These are phyloP conservation scores for Peromyscus melanophrys DNA, from an alignment of 2,797 vertebrate species.

Conservation along the genomic window DNA sequence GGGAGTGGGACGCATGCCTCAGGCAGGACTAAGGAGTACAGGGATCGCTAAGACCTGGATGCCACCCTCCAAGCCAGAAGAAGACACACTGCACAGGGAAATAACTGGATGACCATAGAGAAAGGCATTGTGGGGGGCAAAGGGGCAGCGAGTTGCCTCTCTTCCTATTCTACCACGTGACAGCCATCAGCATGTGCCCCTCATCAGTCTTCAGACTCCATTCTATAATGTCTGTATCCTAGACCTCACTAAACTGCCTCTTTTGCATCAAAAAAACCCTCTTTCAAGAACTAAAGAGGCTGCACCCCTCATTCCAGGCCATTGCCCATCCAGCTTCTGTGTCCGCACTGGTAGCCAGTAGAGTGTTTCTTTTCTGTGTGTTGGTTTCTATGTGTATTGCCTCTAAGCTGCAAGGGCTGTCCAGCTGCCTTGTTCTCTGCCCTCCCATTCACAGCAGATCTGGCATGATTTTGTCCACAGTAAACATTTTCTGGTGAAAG, in stretches of 20 bases:
- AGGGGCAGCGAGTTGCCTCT: not conserved
- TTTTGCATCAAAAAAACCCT: not conserved
- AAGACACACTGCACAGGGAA: not conserved
- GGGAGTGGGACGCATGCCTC: not conserved
- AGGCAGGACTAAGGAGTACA: accelerated
- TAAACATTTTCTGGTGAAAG: not conserved
- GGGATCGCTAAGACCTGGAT: no score
- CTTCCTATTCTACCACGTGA: accelerated
- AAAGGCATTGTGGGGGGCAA: accelerated
- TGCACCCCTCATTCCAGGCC: no score
- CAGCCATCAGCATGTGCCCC: no score
- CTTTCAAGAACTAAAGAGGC: not conserved
- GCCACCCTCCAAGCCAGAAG: not conserved
- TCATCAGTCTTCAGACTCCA: not conserved
- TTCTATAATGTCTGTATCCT: not conserved
- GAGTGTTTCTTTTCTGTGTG: not conserved
- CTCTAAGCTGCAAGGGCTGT: not conserved
- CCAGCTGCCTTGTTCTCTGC: not conserved
- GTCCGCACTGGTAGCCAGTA: not conserved
- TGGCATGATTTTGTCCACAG: not conserved
- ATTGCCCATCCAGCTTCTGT: not conserved
- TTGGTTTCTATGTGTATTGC: not conserved
- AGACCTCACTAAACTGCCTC: not conserved
- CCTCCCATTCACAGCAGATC: not conserved
- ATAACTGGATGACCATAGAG: accelerated